These are phyloP conservation scores for Phainopepla nitens DNA, from an alignment of 2,113 vertebrate genomes.

Conservation along the genomic window DNA sequence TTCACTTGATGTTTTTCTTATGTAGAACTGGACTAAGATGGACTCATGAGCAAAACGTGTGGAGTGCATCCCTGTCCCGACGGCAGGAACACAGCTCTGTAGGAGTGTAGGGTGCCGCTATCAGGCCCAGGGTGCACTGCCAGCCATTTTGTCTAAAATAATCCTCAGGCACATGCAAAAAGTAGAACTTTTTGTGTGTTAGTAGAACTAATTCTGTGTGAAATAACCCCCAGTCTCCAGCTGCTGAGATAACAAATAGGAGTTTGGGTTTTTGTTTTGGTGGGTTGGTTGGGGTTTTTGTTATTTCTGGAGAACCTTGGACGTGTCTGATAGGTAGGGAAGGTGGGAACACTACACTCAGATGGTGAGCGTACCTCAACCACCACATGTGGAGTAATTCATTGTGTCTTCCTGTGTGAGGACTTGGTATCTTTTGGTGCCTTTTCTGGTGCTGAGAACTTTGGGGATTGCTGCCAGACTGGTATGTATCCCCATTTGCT, in stretches of 20 bases:
- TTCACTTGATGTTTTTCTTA: not conserved
- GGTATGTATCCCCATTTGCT: not conserved
- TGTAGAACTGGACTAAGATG: not conserved
- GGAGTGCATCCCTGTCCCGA: not conserved
- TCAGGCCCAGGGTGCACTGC: not conserved
- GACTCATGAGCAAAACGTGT: fast-evolving
- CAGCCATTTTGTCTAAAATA: not conserved
- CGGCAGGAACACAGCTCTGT: not conserved
- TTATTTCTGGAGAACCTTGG: not conserved
- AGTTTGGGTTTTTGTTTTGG: not conserved
- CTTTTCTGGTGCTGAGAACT: not conserved
- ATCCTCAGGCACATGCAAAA: not conserved
- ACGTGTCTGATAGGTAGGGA: not conserved
- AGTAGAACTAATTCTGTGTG: not conserved
- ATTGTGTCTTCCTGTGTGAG: not conserved
- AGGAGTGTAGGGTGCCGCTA: fast-evolving
- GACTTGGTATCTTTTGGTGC: not conserved
- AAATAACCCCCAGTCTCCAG: not conserved
- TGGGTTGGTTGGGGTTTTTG: not conserved
- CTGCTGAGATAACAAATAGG: not conserved
- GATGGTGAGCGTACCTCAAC: fast-evolving
- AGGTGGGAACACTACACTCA: not conserved
- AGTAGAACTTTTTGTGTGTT: not conserved
- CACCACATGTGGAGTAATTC: not conserved
- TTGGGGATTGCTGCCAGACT: not conserved